A percentile compares a stretch with the other conserved stretches of the same genome.
Evolutionary conservation across 1,140 invertebrate species (phyloP).

Genomic region (Bombus superbus): DNA sequence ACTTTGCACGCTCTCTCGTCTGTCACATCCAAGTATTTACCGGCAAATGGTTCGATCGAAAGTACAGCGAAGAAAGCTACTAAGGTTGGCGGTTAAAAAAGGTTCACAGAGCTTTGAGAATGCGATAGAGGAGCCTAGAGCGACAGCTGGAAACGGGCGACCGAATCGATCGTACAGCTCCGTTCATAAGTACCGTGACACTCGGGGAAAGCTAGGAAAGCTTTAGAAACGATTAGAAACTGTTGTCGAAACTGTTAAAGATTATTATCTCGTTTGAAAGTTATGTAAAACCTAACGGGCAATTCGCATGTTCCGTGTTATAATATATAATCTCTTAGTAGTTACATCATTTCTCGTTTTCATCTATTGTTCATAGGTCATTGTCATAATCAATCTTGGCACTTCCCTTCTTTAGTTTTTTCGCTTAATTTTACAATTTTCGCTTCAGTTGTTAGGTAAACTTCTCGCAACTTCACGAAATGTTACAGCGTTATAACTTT

Average conservation of each 20-base stretch:
- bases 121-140: constrained; percentile 10
- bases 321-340: no score
- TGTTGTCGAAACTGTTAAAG: background rate
- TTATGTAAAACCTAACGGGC: background rate
- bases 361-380: no score
- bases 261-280: background rate
- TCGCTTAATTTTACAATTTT: no score
- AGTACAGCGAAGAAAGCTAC: background rate
- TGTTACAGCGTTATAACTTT: no score
- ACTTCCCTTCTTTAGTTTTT: no score
- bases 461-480: no score
- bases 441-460: no score
- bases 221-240: background rate
- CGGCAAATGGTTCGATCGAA: constrained; percentile 14
- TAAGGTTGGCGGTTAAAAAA: background rate
- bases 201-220: background rate
- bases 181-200: background rate
- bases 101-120: constrained; percentile 30
- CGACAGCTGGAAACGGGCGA: constrained; percentile 24
- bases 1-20: background rate
- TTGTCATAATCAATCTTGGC: no score
- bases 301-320: no score
- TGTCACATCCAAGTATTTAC: constrained; percentile 26
- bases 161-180: constrained; percentile 7
- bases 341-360: no score